phyloP scores from a whole-genome alignment of 2,888 invertebrate species.

The Ametastegia equiseti region DNA sequence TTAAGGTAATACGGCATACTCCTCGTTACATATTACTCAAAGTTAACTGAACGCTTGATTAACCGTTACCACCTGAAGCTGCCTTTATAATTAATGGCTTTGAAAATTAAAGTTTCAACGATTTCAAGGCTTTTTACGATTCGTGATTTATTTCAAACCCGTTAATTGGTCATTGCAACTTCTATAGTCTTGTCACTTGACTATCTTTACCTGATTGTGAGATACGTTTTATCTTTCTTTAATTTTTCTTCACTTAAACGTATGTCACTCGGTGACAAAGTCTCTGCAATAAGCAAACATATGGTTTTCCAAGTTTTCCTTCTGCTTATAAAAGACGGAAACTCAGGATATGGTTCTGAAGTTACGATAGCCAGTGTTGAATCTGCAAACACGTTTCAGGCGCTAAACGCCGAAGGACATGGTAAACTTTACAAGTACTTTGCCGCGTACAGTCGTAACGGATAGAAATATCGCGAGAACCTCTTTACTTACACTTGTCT shows the following conservation, averaged over 20 bases:
- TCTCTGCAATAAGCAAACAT: background rate
- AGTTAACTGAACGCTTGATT: constrained; percentile 19
- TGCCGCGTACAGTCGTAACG: constrained; percentile 3
- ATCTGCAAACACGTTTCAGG: constrained; percentile 37
- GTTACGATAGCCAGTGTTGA: constrained; percentile 7
- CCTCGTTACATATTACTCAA: constrained; percentile 30
- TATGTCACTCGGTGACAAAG: background rate
- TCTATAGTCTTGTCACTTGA: background rate
- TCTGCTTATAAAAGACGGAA: background rate
- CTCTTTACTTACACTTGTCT: too few relatives aligned
- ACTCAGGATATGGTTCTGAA: constrained; percentile 14
- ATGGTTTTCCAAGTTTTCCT: background rate
- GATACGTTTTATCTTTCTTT: too few relatives aligned
- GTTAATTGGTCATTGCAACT: background rate
- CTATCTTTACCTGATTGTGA: background rate
- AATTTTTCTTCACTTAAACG: background rate
- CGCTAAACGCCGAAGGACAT: constrained; percentile 40
- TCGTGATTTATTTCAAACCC: background rate
- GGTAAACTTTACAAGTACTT: constrained; percentile 36
- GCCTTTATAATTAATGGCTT: background rate
- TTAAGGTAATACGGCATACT: background rate
- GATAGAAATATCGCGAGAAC: constrained; percentile 20
- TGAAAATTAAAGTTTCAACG: background rate
- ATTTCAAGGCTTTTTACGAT: background rate
- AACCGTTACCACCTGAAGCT: constrained; percentile 18